These are phyloP conservation scores for Mimachlamys varia DNA, from an alignment of 2,888 invertebrate species.

Conservation along the genomic window DNA sequence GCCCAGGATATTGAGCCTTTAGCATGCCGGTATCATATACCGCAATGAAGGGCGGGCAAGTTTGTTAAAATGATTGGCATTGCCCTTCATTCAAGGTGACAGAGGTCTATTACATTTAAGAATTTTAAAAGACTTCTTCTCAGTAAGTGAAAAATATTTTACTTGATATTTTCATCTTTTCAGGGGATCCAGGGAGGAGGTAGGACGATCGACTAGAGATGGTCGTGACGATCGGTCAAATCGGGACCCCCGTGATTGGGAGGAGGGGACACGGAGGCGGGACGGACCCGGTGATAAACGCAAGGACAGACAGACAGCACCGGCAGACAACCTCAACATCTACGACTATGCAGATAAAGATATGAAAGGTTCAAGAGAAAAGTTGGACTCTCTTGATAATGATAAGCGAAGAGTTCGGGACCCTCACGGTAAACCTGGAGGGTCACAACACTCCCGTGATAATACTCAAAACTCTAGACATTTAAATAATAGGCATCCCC, in stretches of 20 bases:
- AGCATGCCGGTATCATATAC: too few relatives aligned
- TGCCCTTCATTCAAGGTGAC: too few relatives aligned
- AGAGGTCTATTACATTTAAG: too few relatives aligned
- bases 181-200: conserved; percentile 43
- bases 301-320: conserved; percentile 66
- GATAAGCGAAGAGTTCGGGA: conserved; percentile 44
- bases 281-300: conserved; percentile 53
- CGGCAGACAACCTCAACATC: conserved; percentile 54
- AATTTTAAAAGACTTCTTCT: too few relatives aligned
- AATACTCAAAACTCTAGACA: conserved; percentile 44
- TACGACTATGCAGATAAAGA: conserved; percentile 66
- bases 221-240: conserved; percentile 46
- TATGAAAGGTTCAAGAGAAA: conserved; percentile 47
- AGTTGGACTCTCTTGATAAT: conserved; percentile 42
- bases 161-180: background rate
- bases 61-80: too few relatives aligned
- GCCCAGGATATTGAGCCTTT: too few relatives aligned
- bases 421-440: conserved; percentile 45
- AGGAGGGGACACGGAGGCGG: conserved; percentile 46
- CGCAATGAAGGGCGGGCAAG: too few relatives aligned
- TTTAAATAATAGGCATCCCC: conserved; percentile 46
- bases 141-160: too few relatives aligned
- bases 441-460: conserved; percentile 42
- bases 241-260: conserved; percentile 40
- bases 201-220: conserved; percentile 43